Base-by-base conservation (phyloP, 2,113 vertebrate genomes). In the Hippotragus niger region DNA sequence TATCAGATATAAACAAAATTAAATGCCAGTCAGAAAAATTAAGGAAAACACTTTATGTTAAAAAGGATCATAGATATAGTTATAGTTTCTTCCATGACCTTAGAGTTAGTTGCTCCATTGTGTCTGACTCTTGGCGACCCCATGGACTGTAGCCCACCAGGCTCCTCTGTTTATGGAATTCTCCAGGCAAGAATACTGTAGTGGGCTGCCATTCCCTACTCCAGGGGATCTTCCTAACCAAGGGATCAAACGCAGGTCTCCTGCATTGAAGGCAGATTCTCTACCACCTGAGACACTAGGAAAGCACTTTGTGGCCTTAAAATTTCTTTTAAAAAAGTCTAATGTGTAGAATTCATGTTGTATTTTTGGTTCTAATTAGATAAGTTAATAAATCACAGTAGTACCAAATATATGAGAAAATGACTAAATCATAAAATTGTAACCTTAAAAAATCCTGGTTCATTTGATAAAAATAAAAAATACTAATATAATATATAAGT, bases 381-480 rank as follows among this genome's bases (percentile, higher is more conserved):
- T n/a, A 83, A 74, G 7, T 80, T 95, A 52, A 90, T 76, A 92
- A 81, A 87, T 85, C 21, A 62, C 36, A 92, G 10, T 81, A 90
- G 58, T 86, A 9, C 67, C 19, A 88, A 90, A 94, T 13, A 25
- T 50, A 60, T 45, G 14, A 90, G n/a, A 53, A 81, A 94, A 91
- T 78, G 6, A 58, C 36, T 95, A 53, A 86, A 13, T 83, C 53
- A 81, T 45, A 50, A 81, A 91, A 21, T 55, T 45, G 9, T 84
- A 71, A 91, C 2, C 6, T 53, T 45, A 80, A 78, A 76, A 50
- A 47, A 19, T 21, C 9, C 12, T 60, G 8, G 3, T 55, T 92
- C 31, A 90, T 86, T 90, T 55, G 45, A 60, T 81, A 88, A 96
- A 91, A 74, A 55, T 76, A 7, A 71, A 97, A 88, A 27, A 40